phyloP scores from a whole-genome alignment of 2,797 vertebrate genomes.

The Furcifer pardalis region DNA sequence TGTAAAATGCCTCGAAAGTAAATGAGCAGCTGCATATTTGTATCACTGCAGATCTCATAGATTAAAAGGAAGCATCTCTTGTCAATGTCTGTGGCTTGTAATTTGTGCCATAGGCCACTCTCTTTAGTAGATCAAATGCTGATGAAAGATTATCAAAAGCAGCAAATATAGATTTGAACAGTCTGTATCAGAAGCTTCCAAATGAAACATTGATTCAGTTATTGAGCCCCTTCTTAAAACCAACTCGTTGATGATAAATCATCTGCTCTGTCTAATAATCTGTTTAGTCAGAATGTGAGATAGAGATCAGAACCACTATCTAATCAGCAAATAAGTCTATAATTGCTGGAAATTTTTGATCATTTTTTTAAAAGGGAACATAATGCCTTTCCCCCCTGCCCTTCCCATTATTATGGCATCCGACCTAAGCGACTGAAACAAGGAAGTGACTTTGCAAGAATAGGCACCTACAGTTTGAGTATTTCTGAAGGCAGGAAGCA shows the following conservation, averaged over 20 bases:
- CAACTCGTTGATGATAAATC: not conserved
- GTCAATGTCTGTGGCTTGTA: not conserved
- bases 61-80: not conserved
- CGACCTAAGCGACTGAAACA: not conserved
- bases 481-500: not conserved
- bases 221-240: not conserved
- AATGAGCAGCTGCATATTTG: not conserved
- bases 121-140: not conserved
- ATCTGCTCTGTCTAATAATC: not conserved
- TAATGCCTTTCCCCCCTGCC: not conserved
- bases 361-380: not conserved
- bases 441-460: not conserved
- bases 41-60: not conserved
- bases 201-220: too few relatives aligned
- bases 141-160: not conserved
- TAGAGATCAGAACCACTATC: not conserved
- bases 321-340: not conserved
- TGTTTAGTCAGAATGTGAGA: not conserved
- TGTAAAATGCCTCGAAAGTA: too few relatives aligned
- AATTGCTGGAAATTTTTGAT: not conserved
- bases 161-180: not conserved
- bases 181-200: too few relatives aligned
- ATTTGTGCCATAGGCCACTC: not conserved
- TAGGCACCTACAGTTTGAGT: not conserved
- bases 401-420: not conserved